phyloP scores from a whole-genome alignment of 2,888 invertebrate species.

The Troilus luridus region DNA sequence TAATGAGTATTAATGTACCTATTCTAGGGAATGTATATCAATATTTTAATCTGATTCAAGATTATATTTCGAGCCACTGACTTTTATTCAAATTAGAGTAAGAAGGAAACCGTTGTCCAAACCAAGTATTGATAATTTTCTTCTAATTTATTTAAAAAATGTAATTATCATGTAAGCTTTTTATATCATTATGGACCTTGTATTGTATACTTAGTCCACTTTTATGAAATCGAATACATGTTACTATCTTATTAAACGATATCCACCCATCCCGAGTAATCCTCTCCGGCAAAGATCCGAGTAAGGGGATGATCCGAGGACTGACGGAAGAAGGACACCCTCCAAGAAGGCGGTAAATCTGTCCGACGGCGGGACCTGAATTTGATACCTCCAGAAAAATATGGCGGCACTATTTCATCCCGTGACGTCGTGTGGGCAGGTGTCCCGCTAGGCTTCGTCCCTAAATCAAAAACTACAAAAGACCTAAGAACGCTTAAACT shows the following conservation, averaged over 20 bases:
- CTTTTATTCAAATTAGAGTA: too few relatives aligned
- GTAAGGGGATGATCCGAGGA: constrained; percentile 22
- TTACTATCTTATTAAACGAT: neutral
- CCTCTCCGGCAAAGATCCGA: neutral
- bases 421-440: constrained; percentile 54
- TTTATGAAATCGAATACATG: neutral
- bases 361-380: constrained; percentile 34
- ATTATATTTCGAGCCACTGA: too few relatives aligned
- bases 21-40: too few relatives aligned
- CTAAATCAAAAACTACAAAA: constrained; percentile 57
- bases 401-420: constrained; percentile 53
- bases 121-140: too few relatives aligned
- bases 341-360: constrained; percentile 48
- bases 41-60: too few relatives aligned
- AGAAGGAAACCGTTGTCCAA: too few relatives aligned
- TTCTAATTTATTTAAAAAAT: too few relatives aligned
- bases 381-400: constrained; percentile 51
- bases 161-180: too few relatives aligned
- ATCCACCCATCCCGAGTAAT: neutral
- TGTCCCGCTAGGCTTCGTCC: constrained; percentile 43
- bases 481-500: constrained; percentile 47
- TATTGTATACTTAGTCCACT: neutral
- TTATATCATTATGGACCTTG: neutral
- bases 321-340: constrained; percentile 32
- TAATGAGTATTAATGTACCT: too few relatives aligned